Percentiles rank a stretch among this genome's conserved stretches.
These are phyloP conservation scores for Andrena chrysosceles DNA, from an alignment of 2,888 invertebrate genomes.

Conservation along the genomic window DNA sequence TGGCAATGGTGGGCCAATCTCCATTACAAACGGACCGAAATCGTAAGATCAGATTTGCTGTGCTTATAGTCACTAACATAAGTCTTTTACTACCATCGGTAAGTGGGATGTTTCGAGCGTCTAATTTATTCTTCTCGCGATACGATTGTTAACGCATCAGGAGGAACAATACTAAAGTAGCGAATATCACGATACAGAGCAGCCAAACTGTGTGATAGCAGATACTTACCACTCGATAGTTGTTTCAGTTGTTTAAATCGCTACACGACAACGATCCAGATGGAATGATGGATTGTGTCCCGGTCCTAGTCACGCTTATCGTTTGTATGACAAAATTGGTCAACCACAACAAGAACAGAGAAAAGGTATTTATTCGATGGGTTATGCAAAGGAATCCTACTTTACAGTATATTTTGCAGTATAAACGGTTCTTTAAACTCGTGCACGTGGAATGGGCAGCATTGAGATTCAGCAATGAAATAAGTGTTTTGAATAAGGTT, in stretches of 20 bases:
- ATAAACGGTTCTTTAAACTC: conserved; percentile 8
- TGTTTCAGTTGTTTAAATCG: not conserved
- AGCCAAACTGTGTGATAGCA: not conserved
- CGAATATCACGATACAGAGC: not conserved
- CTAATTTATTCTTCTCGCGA: too few species aligned
- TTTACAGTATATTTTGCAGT: conserved; percentile 5
- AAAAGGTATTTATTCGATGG: not conserved
- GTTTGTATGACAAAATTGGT: not conserved
- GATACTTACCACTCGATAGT: not conserved
- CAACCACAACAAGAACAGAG: conserved; percentile 11
- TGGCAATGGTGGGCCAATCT: not conserved
- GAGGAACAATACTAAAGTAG: too few species aligned
- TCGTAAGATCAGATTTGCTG: not conserved
- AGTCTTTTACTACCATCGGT: conserved; percentile 12
- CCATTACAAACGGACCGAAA: not conserved
- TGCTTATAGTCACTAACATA: not conserved
- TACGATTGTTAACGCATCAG: too few species aligned
- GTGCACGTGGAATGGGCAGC: conserved; percentile 19
- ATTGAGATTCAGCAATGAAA: not conserved
- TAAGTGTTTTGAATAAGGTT: conserved; percentile 3
- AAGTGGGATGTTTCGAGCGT: not conserved
- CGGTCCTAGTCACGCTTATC: not conserved
- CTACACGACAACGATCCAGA: not conserved
- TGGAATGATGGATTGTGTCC: conserved; percentile 13
- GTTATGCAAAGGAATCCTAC: not conserved